Base-by-base conservation (phyloP, 1,140 invertebrate species). In the Solenopsis invicta region DNA sequence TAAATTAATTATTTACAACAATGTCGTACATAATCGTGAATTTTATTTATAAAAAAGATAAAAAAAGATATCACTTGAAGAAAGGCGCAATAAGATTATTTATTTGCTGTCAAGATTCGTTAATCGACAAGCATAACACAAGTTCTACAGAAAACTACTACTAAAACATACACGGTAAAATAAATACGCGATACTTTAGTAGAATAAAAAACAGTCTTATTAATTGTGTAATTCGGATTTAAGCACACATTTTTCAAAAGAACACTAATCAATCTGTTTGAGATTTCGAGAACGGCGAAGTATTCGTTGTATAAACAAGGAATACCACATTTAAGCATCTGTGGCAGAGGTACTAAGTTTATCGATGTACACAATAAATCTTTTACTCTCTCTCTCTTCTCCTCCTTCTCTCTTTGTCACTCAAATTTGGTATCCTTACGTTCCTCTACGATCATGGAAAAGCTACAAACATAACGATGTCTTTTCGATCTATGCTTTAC, bases 111-210 rank as follows among this genome's bases (percentile, higher is more conserved):
- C 41, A 48, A 62, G 6, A 74, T 74, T 62, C 6, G 24, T 59
- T 6, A 18, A 71, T n/a, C 48, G 56, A 75, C 45, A 61, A 62
- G 2, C 18, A 48, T 54, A 61, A 24, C 12, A 4, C 41, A 41
- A 41, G 41, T 41, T 48, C 24, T n/a, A 12, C 48, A 61, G 74
- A 84, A 62, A 29, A 29, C 29, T 29, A 29, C 29, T 29, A 84
- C 29, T 62, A 56, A 84, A 72, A 50, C 50, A 72, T 61, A 61
- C 10, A 48, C 52, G 66, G 10, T 72, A 74, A 56, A 74, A 75
- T 82, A 84, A 84, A 84, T 84, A 84, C 80, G 64, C 78, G 66
- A 74, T 84, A 21, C 61, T 72, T 84, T 48, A 74, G n/a, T 62
- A 50, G 80, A 61, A 84, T 62, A 75, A 84, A 21, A 71, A 24